Evolutionary conservation across 2,113 vertebrate genomes (phyloP), one percentile per base, ranked within the genome.

Genomic region (Theristicus caerulescens): DNA sequence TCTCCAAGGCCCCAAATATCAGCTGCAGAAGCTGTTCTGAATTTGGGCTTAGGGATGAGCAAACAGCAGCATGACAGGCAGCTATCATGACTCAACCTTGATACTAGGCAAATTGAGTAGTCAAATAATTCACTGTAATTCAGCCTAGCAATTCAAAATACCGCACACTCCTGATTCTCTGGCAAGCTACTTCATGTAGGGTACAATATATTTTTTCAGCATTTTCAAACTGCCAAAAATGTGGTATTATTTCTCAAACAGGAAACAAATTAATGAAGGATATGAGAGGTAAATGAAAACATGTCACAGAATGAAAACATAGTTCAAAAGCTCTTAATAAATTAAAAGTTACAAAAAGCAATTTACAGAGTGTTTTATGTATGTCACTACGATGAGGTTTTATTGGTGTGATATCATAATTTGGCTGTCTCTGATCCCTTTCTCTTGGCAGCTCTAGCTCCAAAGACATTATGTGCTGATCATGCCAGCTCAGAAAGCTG

Each of bases 351-450:
- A 98, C 97, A 94, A 98, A 96, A 98, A 97, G 96, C 97, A 98
- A 97, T 98, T 98, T 97, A 90, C 96, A 54, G 97, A 98, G 97
- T 98, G 97, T 98, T 98, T 98, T 98, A 97, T 98, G 95, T 97
- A 96, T 98, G 98, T 98, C 98, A 98, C 96, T 96, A 40, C 12
- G 88, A 98, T 97, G 98, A 97, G 96, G 93, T 97, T 98, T 98
- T 98, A 98, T 98, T 98, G 94, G 92, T 98, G 94, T 98, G 98
- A 98, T 98, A 98, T 98, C 98, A 98, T 98, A 98, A 98, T 98
- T 98, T 98, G 98, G 98, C 98, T 97, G 96, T 91, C 96, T 98
- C 97, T 94, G 97, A 97, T 98, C 94, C 95, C 90, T 94, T 93
- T 97, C 97, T 98, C 94, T 97, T 98, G 98, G 97, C 96, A 98